These are phyloP conservation scores for Tyria jacobaeae DNA, from an alignment of 2,888 invertebrate genomes.

Conservation along the genomic window DNA sequence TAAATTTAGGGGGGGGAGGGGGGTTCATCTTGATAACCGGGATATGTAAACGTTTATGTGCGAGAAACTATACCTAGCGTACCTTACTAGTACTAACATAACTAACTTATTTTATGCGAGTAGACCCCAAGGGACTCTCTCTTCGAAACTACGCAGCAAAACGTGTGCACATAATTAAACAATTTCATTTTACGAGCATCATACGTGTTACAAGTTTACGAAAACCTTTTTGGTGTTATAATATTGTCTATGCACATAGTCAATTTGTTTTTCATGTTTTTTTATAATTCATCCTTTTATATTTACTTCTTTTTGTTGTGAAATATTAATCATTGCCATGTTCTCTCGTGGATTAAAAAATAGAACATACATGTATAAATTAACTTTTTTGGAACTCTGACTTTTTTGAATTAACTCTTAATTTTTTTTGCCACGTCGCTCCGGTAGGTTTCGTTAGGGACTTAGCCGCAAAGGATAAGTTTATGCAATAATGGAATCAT, in stretches of 20 bases:
- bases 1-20: too few species aligned
- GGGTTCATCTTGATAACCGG: too few species aligned
- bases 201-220: constrained; percentile 15
- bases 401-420: not conserved
- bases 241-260: not conserved
- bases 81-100: not conserved
- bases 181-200: constrained; percentile 42
- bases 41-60: not conserved
- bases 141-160: constrained; percentile 50
- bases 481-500: too few species aligned
- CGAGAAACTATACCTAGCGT: not conserved
- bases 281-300: not conserved
- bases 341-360: not conserved
- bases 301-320: not conserved
- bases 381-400: not conserved
- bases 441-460: too few species aligned
- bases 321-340: not conserved
- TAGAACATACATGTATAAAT: not conserved
- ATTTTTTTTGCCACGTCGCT: too few species aligned
- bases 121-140: constrained; percentile 21
- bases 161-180: constrained; percentile 58
- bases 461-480: too few species aligned
- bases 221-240: constrained; percentile 2
- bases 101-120: not conserved
- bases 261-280: not conserved